Base-by-base conservation (phyloP, 2,888 invertebrate genomes). In the Acronicta aceris region DNA sequence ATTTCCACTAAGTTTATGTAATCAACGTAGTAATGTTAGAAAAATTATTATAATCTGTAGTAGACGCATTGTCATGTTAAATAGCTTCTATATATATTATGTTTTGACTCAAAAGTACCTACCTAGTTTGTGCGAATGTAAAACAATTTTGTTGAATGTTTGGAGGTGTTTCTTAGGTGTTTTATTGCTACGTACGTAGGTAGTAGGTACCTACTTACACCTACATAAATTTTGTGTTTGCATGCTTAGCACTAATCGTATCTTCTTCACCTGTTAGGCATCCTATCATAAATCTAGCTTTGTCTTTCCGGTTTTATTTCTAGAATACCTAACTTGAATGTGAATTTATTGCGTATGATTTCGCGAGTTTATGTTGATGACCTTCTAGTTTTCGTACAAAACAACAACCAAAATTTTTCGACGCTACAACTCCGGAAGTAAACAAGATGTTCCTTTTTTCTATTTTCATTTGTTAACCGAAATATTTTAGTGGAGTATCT, bases 1-100 rank as follows among this genome's bases (percentile, higher is more conserved):
- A 88, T 88, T 87, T 87, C 85, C 82, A 85, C 88, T 84, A 76
- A 84, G 76, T 85, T 85, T 86, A 86, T 88, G 84, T 88, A 87
- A 87, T 86, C 82, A 82, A 78, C 73, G 81, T 79, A 79, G 77
- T 79, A 76, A 80, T 76, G 71, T 76, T 70, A 64, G 66, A 73
- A 66, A 78, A 67, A 65, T 58, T 59, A 61, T 61, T 60, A 53
- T 65, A 51, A 65, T 70, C 16, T 43, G 54, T 64, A 74, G 48
- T 74, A 72, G 38, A 50, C 7, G 15, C 17, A 51, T 54, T 67
- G 53, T 57, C 56, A 68, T 57, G 40, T 1, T 41, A 43, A 50
- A 15, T 16, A 50, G 21, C 17, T 48, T 54, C 15, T 42, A n/a
- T 45, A 36, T 3, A 21, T n/a, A n/a, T n/a, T n/a, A n/a, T 15